Conservation (phyloP, 2,888 invertebrate genomes). For the Periphyllus acericola region DNA sequence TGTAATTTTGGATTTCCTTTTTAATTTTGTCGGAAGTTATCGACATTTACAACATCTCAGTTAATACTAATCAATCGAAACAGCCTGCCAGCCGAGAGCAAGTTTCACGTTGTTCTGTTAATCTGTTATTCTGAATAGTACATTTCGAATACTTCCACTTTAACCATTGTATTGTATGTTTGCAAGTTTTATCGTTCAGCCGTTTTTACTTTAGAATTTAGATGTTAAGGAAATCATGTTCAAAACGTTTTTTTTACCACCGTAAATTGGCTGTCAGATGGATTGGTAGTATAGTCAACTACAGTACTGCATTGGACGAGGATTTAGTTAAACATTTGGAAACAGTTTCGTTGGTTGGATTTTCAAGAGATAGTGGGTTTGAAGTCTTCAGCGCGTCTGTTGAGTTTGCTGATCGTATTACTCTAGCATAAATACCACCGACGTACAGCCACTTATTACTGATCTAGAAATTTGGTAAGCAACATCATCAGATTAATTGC, state of each 20-base stretch:
- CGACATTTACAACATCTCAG: no score
- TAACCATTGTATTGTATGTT: no score
- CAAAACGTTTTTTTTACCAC: not conserved
- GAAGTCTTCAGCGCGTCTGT: conserved; percentile 82
- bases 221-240: conserved; percentile 21
- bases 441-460: conserved; percentile 80
- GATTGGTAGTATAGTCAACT: not conserved
- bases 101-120: no score
- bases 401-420: conserved; percentile 82
- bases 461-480: conserved; percentile 81
- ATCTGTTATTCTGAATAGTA: no score
- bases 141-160: no score
- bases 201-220: no score
- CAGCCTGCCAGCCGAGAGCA: no score
- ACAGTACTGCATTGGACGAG: conserved; percentile 66
- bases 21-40: no score
- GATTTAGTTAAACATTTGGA: conserved; percentile 81
- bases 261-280: not conserved
- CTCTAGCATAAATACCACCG: conserved; percentile 76
- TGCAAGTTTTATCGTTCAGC: no score
- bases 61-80: no score
- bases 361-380: conserved; percentile 78
- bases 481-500: no score
- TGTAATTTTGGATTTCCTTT: conserved; percentile 9
- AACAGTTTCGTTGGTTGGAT: conserved; percentile 85